These are phyloP conservation scores for Jaculus jaculus DNA, from an alignment of 2,113 vertebrate species.

Conservation along the genomic window DNA sequence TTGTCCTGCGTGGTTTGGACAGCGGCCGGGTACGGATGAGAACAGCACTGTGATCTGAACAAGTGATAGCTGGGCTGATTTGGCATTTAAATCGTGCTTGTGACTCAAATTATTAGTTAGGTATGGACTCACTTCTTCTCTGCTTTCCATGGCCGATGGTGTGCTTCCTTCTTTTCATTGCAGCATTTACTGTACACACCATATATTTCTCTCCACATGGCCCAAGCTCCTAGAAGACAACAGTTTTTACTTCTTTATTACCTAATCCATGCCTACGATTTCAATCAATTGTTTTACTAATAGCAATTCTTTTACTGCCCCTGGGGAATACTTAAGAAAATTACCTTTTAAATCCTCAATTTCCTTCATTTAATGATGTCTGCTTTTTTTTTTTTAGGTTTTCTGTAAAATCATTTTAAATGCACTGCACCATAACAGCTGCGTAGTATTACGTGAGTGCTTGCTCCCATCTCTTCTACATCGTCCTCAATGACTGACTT, in stretches of 20 bases:
- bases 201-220: neutral
- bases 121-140: neutral
- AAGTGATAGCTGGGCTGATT: neutral
- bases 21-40: neutral
- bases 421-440: neutral
- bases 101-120: neutral
- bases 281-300: slow-evolving; percentile 54
- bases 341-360: slow-evolving; percentile 59
- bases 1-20: neutral
- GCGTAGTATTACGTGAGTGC: neutral
- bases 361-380: slow-evolving; percentile 43
- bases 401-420: slow-evolving; percentile 59
- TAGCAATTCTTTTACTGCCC: slow-evolving; percentile 39
- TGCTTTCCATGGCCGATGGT: neutral
- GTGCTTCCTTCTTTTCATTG: neutral
- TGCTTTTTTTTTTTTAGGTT: neutral
- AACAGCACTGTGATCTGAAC: neutral
- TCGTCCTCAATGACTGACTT: slow-evolving; percentile 26
- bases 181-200: neutral
- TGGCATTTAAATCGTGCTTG: neutral
- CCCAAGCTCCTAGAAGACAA: neutral
- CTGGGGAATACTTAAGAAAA: slow-evolving; percentile 46
- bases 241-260: slow-evolving; percentile 40
- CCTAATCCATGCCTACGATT: slow-evolving; percentile 2
- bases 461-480: neutral